Evolutionary conservation across 2,113 vertebrate species (phyloP).

Genomic region (Ciconia boyciana): DNA sequence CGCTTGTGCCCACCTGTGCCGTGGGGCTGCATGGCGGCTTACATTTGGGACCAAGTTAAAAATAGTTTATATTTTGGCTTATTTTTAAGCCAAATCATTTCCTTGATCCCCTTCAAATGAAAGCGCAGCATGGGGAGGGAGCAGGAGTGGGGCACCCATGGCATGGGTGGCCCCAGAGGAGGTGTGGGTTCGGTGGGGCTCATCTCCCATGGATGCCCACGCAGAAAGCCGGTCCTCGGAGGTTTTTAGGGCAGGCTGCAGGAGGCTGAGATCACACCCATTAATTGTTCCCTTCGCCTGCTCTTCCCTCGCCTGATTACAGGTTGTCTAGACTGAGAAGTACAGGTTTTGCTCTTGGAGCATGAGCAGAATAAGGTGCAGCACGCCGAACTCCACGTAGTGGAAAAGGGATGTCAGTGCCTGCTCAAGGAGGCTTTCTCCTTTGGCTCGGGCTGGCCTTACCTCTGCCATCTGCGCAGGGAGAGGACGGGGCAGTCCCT

Average conservation of each 20-base stretch:
- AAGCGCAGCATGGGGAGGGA: neutral
- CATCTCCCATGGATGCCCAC: neutral
- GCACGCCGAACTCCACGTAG: rapidly evolving
- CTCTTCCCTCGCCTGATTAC: conserved; percentile 1
- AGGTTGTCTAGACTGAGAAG: conserved; percentile 51
- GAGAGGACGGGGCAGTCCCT: neutral
- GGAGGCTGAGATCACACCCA: conserved; percentile 16
- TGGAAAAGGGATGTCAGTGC: neutral
- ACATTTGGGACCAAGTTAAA: neutral
- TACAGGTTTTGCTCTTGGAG: conserved; percentile 24
- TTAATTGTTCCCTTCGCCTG: neutral
- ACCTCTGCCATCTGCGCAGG: neutral
- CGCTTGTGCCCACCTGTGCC: neutral
- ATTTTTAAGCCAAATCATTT: neutral
- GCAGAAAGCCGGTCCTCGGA: neutral
- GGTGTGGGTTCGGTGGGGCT: rapidly evolving
- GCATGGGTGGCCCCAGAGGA: neutral
- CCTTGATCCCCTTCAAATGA: neutral
- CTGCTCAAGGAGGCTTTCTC: neutral
- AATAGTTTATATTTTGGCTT: neutral
- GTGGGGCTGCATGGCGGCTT: rapidly evolving
- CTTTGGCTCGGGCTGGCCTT: neutral
- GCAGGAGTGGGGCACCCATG: neutral
- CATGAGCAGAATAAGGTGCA: neutral
- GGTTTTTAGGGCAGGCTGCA: neutral